A percentile compares a stretch with the other conserved stretches of the same genome.
Evolutionary conservation across 2,113 vertebrate genomes (phyloP).

Genomic region (Amphilophus citrinellus): DNA sequence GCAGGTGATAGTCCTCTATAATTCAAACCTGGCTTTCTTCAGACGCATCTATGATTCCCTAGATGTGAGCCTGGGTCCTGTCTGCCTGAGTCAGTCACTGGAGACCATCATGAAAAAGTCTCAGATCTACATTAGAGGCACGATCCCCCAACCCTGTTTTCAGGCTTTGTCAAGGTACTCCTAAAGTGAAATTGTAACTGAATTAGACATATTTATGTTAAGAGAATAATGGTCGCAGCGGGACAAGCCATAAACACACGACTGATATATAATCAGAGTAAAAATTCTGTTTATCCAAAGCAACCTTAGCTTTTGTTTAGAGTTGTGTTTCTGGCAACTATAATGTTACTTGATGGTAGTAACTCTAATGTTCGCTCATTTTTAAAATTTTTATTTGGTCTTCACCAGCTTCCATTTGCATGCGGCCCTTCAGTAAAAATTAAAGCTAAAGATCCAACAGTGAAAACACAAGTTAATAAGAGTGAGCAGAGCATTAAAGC

Average conservation of each 20-base stretch:
- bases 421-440: neutral
- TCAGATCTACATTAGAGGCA: conserved; percentile 78
- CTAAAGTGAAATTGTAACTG: neutral
- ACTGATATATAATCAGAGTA: neutral
- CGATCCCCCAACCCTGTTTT: conserved; percentile 73
- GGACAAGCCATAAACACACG: neutral
- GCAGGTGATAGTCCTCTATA: conserved; percentile 80
- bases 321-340: neutral
- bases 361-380: neutral
- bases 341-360: neutral
- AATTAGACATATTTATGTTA: neutral
- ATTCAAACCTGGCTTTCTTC: conserved; percentile 82
- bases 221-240: neutral
- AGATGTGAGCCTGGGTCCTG: conserved; percentile 74
- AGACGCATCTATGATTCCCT: conserved; percentile 82
- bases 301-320: neutral
- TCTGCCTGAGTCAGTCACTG: conserved; percentile 79
- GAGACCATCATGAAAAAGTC: conserved; percentile 69
- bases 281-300: neutral
- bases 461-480: neutral
- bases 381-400: neutral
- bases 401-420: neutral
- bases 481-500: neutral
- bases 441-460: neutral
- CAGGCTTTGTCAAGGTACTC: conserved; percentile 84